Evolutionary conservation across 2,113 vertebrate species (phyloP).

Genomic region (Pagrus major): DNA sequence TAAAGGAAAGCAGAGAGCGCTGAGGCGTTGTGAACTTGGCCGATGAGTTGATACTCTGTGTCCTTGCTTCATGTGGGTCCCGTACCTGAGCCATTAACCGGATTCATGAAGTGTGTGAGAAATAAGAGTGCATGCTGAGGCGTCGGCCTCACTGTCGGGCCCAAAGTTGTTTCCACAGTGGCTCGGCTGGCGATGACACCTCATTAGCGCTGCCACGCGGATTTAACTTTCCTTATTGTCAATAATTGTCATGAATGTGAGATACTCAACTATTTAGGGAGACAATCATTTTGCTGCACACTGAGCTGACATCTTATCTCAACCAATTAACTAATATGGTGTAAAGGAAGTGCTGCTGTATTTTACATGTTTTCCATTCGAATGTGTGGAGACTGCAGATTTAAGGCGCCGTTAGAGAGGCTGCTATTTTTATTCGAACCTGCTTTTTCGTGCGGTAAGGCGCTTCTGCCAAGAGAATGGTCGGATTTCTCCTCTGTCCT

Average conservation of each 20-base stretch:
- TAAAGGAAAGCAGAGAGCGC: conserved; percentile 11
- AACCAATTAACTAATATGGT: conserved; percentile 46
- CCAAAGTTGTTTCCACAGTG: conserved; percentile 36
- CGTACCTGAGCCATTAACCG: conserved; percentile 30
- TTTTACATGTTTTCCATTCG: conserved; percentile 36
- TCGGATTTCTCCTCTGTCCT: conserved; percentile 33
- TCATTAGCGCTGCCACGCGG: conserved; percentile 63
- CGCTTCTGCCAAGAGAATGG: conserved; percentile 34
- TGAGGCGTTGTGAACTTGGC: conserved; percentile 2
- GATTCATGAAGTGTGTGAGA: conserved; percentile 33
- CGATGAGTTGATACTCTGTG: conserved; percentile 3
- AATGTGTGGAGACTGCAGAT: conserved; percentile 22
- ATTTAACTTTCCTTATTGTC: conserved; percentile 45
- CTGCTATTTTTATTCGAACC: conserved; percentile 30
- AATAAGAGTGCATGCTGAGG: conserved; percentile 11
- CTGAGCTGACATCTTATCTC: conserved; percentile 20
- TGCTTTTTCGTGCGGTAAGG: conserved; percentile 24
- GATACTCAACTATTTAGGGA: conserved; percentile 23
- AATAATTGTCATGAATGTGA: conserved; percentile 41
- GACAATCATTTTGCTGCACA: conserved; percentile 42
- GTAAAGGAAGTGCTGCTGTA: conserved; percentile 17
- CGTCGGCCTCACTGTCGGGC: conserved; percentile 16
- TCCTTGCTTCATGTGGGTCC: conserved; percentile 15
- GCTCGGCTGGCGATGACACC: conserved; percentile 44
- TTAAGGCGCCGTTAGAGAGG: background rate